A percentile compares a stretch with the other conserved stretches of the same genome.
These are phyloP conservation scores for Drosophila suzukii DNA, from an alignment of 1,140 invertebrate species.

Conservation along the genomic window DNA sequence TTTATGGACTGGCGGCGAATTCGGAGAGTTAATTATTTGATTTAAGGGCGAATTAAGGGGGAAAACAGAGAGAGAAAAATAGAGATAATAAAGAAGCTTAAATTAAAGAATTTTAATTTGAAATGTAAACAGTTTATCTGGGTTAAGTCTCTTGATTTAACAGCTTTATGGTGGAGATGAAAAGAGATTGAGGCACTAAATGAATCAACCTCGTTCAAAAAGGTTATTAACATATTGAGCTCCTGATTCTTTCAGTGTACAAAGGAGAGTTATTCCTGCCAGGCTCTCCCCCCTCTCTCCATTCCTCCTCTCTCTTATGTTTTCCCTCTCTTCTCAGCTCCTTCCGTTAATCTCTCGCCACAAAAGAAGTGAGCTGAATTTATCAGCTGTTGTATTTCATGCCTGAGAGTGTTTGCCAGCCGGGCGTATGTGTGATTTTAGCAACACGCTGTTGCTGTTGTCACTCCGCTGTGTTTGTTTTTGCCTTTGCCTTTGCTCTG, in stretches of 20 bases:
- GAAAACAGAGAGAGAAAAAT: neutral
- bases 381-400: conserved; percentile 80
- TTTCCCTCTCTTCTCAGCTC: neutral
- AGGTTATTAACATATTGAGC: no score
- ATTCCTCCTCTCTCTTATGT: neutral
- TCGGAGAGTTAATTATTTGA: conserved; percentile 44
- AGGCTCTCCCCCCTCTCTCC: neutral
- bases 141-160: no score
- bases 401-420: conserved; percentile 20
- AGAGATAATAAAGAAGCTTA: no score
- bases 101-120: no score
- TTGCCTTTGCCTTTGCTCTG: conserved; percentile 26
- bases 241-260: neutral
- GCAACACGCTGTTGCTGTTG: conserved; percentile 51
- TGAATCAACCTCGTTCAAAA: no score
- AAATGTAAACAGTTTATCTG: no score
- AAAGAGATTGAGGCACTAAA: no score
- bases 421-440: conserved; percentile 40
- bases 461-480: conserved; percentile 47
- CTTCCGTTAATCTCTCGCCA: conserved; percentile 17
- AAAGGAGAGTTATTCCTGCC: conserved; percentile 25
- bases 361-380: conserved; percentile 30
- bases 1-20: conserved; percentile 12
- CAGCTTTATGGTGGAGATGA: no score
- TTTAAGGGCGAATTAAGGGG: conserved; percentile 45